These are phyloP conservation scores for Synanthedon tipuliformis DNA, from an alignment of 2,888 invertebrate genomes.

Conservation along the genomic window DNA sequence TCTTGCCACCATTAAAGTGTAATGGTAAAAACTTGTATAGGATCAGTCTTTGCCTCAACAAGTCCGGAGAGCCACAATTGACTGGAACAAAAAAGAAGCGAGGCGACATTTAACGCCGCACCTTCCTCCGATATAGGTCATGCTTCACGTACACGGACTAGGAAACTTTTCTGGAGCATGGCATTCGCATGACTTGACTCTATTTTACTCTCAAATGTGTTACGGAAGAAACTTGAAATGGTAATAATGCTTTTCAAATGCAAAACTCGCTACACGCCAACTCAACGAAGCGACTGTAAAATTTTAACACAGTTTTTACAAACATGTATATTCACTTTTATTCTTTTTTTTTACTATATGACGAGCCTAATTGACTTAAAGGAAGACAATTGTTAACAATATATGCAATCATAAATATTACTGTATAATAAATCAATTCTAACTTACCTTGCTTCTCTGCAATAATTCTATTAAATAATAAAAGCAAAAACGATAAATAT, in stretches of 20 bases:
- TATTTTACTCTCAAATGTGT: neutral
- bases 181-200: neutral
- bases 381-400: too few relatives aligned
- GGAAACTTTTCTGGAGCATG: conserved; percentile 12
- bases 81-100: conserved; percentile 26
- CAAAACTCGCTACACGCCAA: neutral
- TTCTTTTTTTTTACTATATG: neutral
- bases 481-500: too few relatives aligned
- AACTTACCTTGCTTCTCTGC: too few relatives aligned
- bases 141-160: conserved; percentile 23
- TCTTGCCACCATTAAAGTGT: too few relatives aligned
- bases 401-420: too few relatives aligned
- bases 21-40: too few relatives aligned
- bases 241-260: neutral
- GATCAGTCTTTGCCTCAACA: conserved; percentile 2
- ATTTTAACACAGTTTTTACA: neutral
- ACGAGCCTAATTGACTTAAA: neutral
- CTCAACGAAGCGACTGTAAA: neutral
- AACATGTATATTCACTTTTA: neutral
- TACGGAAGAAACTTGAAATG: neutral
- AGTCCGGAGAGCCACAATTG: conserved; percentile 16
- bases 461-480: too few relatives aligned
- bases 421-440: too few relatives aligned
- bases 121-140: conserved; percentile 34
- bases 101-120: conserved; percentile 28